These are phyloP conservation scores for Betta splendens DNA, from an alignment of 2,797 vertebrate species.

Conservation along the genomic window DNA sequence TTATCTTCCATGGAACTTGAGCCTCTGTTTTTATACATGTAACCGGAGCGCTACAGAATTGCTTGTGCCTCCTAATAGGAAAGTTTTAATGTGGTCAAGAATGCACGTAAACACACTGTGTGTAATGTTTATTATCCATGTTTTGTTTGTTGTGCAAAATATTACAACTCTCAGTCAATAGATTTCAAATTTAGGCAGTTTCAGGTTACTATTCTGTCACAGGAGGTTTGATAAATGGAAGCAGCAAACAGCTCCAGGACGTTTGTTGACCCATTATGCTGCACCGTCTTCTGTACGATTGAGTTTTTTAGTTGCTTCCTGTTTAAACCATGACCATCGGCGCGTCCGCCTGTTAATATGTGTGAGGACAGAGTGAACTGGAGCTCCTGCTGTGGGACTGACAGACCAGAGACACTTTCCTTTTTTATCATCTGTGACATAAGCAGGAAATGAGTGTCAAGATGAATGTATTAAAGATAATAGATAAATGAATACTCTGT, in stretches of 20 bases:
- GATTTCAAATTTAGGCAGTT: background rate
- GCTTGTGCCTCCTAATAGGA: slow-evolving; percentile 11
- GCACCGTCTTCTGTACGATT: background rate
- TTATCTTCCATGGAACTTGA: slow-evolving; percentile 10
- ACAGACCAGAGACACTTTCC: slow-evolving; percentile 24
- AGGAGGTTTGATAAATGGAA: background rate
- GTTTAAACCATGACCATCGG: slow-evolving; percentile 63
- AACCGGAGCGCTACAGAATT: slow-evolving; percentile 29
- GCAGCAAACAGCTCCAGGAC: background rate
- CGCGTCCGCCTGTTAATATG: slow-evolving; percentile 47
- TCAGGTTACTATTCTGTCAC: background rate
- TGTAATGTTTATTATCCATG: slow-evolving; percentile 1
- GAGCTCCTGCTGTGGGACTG: slow-evolving; percentile 39
- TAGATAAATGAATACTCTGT: slow-evolving; percentile 23
- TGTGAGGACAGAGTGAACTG: slow-evolving; percentile 58
- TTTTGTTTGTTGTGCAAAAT: slow-evolving; percentile 18
- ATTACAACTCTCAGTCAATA: background rate
- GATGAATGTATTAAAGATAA: slow-evolving; percentile 34
- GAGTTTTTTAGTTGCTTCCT: slow-evolving; percentile 50
- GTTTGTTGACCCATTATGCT: slow-evolving; percentile 2
- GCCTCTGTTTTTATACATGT: too few relatives aligned
- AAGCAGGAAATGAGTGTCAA: slow-evolving; percentile 59
- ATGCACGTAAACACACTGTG: slow-evolving; percentile 3
- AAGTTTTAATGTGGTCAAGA: background rate
- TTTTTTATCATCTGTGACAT: slow-evolving; percentile 46